Percentiles rank a stretch among this genome's conserved stretches.
phyloP scores from a whole-genome alignment of 2,888 invertebrate species.

The Protula sp. region DNA sequence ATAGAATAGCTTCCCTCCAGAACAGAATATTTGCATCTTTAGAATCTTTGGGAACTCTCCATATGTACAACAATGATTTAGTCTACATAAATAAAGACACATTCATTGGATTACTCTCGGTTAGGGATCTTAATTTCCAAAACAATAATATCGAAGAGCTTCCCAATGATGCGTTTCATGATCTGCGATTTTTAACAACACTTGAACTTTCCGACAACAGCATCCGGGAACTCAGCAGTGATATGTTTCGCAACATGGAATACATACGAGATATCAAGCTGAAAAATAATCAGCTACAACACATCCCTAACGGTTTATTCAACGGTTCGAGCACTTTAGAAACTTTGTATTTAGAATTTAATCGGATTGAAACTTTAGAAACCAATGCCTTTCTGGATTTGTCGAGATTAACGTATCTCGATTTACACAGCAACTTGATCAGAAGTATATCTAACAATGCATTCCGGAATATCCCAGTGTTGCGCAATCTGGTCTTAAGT shows the following conservation, averaged over 20 bases:
- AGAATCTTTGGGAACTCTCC: neutral
- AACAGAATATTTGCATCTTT: neutral
- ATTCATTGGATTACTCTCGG: neutral
- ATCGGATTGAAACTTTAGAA: neutral
- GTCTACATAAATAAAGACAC: neutral
- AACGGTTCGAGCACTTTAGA: neutral
- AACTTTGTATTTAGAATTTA: neutral
- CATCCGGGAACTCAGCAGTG: neutral
- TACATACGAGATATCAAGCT: neutral
- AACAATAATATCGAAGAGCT: neutral
- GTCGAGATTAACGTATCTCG: conserved; percentile 10
- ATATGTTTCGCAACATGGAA: neutral
- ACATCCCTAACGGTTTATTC: neutral
- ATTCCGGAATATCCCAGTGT: conserved; percentile 7
- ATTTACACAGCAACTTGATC: conserved; percentile 13
- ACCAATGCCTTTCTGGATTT: conserved; percentile 10
- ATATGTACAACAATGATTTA: conserved; percentile 2
- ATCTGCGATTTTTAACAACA: neutral
- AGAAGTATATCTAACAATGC: conserved; percentile 5
- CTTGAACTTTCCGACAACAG: conserved; percentile 1
- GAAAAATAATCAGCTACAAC: neutral
- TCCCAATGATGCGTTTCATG: neutral
- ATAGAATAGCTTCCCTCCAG: neutral
- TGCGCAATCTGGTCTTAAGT: conserved; percentile 8
- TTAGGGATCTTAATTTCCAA: conserved; percentile 1